Conservation (phyloP, 30 jellyfish, hydroid and myxozoan genomes). For the Turritopsis dohrnii region DNA sequence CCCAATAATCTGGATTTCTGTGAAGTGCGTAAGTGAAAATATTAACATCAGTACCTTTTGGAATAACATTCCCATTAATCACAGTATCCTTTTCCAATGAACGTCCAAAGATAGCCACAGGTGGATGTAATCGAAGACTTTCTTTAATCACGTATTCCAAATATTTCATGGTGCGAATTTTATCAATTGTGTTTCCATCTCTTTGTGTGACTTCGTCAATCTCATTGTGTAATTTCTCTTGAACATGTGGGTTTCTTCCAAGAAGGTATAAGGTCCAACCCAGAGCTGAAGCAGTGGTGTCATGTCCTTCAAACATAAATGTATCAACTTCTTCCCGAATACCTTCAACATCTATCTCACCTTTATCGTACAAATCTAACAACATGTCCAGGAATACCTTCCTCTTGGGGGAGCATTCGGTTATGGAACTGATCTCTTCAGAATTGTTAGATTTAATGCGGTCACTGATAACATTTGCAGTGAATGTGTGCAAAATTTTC, state of each 20-base stretch:
- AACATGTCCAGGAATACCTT: conserved; percentile 58
- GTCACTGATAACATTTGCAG: conserved; percentile 64
- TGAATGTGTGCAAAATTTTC: conserved; percentile 52
- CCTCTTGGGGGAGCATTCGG: background rate
- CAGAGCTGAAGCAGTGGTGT: conserved; percentile 86
- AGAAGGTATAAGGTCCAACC: conserved; percentile 62
- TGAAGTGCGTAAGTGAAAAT: conserved; percentile 50
- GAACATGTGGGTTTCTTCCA: conserved; percentile 62
- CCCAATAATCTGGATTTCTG: conserved; percentile 70
- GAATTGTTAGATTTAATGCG: conserved; percentile 28
- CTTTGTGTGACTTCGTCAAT: conserved; percentile 42
- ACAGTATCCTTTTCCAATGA: conserved; percentile 40
- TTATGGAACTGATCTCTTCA: background rate
- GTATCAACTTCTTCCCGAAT: conserved; percentile 91
- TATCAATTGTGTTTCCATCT: conserved; percentile 24
- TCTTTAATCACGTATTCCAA: conserved; percentile 67
- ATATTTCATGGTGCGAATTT: conserved; percentile 18
- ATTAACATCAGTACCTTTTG: conserved; percentile 62
- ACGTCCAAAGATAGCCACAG: conserved; percentile 59
- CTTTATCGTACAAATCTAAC: conserved; percentile 54
- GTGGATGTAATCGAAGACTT: conserved; percentile 60
- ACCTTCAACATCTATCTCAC: conserved; percentile 80
- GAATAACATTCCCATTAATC: conserved; percentile 43
- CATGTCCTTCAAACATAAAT: conserved; percentile 98
- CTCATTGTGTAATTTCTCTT: conserved; percentile 63